phyloP scores from a whole-genome alignment of 2,888 invertebrate species.

The Sesia bembeciformis region DNA sequence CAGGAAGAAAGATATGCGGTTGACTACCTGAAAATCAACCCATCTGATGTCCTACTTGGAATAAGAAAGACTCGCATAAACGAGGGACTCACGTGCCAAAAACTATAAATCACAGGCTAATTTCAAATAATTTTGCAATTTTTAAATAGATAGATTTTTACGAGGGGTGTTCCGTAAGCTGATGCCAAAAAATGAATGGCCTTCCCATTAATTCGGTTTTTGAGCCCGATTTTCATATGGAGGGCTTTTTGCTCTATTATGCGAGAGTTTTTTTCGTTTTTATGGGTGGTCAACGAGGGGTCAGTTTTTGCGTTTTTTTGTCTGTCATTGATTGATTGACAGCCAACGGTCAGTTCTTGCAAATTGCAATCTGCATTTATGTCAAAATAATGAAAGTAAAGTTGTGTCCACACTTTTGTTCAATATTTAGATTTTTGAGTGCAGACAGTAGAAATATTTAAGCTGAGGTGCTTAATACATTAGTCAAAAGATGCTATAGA shows the following conservation, averaged over 20 bases:
- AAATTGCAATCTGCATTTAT: constrained; percentile 42
- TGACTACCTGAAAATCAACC: no score
- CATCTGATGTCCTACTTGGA: background rate
- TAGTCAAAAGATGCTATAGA: no score
- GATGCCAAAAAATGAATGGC: constrained; percentile 29
- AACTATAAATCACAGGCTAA: background rate
- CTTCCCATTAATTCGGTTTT: constrained; percentile 51
- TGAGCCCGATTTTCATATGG: constrained; percentile 45
- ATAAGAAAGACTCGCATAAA: background rate
- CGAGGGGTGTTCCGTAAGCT: constrained; percentile 38
- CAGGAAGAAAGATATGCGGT: no score
- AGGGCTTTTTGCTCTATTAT: constrained; percentile 23
- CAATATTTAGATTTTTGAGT: no score
- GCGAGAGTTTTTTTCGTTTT: constrained; percentile 24
- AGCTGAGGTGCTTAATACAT: no score
- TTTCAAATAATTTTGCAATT: constrained; percentile 14
- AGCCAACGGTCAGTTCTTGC: constrained; percentile 57
- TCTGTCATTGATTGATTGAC: constrained; percentile 61
- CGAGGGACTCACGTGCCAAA: background rate
- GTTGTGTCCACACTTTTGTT: no score
- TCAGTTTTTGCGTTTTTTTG: constrained; percentile 54
- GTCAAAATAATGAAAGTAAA: constrained; percentile 24
- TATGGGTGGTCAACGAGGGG: constrained; percentile 67
- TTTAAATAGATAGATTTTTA: constrained; percentile 27
- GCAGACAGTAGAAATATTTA: no score